phyloP scores from a whole-genome alignment of 1,140 invertebrate genomes.

The Goniozus legneri region DNA sequence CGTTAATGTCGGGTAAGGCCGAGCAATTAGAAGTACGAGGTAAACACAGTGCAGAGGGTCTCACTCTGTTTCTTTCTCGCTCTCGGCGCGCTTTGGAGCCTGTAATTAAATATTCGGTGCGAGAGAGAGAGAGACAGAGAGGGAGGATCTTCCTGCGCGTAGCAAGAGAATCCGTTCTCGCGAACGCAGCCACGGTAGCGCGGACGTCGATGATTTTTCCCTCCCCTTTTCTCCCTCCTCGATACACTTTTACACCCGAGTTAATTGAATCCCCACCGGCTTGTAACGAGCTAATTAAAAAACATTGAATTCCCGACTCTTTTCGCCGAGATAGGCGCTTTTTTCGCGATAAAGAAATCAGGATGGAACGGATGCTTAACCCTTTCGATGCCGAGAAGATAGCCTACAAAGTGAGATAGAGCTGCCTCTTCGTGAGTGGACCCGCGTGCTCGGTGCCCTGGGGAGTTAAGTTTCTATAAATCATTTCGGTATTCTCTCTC shows the following conservation, averaged over 20 bases:
- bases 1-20: conserved; percentile 29
- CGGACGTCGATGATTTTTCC: not conserved
- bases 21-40: conserved; percentile 52
- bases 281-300: no score
- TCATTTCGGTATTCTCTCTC: conserved; percentile 48
- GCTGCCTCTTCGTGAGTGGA: not conserved
- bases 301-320: no score
- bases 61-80: conserved; percentile 40
- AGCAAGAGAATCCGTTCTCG: no score
- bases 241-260: no score
- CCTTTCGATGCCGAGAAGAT: not conserved
- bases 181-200: not conserved
- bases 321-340: no score
- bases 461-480: conserved; percentile 54
- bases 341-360: no score
- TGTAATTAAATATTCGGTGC: conserved; percentile 44
- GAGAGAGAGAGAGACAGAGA: conserved; percentile 6
- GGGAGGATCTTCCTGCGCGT: not conserved
- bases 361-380: no score
- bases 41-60: conserved; percentile 45
- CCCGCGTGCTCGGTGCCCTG: conserved; percentile 22
- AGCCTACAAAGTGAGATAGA: not conserved
- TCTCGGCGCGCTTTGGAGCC: conserved; percentile 33
- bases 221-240: no score
- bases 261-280: no score